Evolutionary conservation across 2,113 vertebrate genomes (phyloP).

Genomic region (Telmatochromis sp.): DNA sequence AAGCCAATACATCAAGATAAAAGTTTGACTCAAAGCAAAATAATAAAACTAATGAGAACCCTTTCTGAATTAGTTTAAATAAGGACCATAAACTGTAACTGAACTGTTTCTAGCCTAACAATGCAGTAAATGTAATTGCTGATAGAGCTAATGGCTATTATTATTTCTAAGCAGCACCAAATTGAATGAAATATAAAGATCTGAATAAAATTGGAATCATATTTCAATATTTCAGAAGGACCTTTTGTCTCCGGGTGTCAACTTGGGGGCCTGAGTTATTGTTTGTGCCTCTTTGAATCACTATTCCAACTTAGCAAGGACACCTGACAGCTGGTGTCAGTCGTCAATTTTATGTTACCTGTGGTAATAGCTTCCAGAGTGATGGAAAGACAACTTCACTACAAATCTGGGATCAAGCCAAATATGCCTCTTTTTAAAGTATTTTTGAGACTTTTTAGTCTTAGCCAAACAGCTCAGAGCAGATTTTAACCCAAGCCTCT

Average conservation of each 20-base stretch:
- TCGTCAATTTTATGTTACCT: neutral
- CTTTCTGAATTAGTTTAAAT: neutral
- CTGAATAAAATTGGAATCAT: neutral
- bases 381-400: neutral
- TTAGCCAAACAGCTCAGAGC: neutral
- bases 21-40: slow-evolving; percentile 4
- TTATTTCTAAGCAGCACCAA: neutral
- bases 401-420: neutral
- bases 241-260: neutral
- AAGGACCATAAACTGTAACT: neutral
- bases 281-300: neutral
- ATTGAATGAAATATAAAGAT: neutral
- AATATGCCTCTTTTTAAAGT: neutral
- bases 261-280: neutral
- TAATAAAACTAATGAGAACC: neutral
- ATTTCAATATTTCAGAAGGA: neutral
- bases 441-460: neutral
- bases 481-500: neutral
- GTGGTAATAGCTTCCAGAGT: neutral
- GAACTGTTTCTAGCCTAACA: neutral
- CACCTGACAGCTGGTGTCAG: neutral
- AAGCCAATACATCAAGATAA: slow-evolving; percentile 4
- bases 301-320: neutral
- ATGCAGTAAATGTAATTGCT: neutral
- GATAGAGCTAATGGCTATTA: neutral